phyloP scores from a whole-genome alignment of 2,888 invertebrate genomes.

The Drosophila anomalipes region DNA sequence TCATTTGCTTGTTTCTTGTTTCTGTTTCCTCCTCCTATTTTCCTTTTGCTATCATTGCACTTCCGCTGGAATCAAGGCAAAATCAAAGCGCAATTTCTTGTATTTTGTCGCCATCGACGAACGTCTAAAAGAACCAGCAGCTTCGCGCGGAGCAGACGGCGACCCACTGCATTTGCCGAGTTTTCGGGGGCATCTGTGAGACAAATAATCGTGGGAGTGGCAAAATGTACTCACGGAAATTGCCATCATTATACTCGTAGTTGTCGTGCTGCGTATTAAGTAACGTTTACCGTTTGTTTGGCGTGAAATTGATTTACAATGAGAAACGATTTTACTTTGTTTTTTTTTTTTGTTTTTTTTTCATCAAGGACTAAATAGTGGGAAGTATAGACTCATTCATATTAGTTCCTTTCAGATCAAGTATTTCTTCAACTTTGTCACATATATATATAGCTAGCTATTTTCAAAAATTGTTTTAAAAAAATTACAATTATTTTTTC shows the following conservation, averaged over 20 bases:
- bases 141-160: constrained; percentile 37
- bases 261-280: constrained; percentile 75
- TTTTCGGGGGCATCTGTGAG: constrained; percentile 31
- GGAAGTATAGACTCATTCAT: too few species aligned
- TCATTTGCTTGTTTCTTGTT: constrained; percentile 9
- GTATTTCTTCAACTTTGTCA: neutral
- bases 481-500: neutral
- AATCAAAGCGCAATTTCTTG: constrained; percentile 79
- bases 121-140: constrained; percentile 31
- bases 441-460: neutral
- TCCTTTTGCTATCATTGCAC: constrained; percentile 74
- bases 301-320: constrained; percentile 75
- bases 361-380: neutral
- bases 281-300: constrained; percentile 79
- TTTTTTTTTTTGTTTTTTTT: constrained; percentile 5
- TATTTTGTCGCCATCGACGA: constrained; percentile 69
- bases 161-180: constrained; percentile 22
- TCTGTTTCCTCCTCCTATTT: constrained; percentile 20
- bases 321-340: constrained; percentile 23
- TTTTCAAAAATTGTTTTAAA: neutral
- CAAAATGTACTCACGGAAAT: constrained; percentile 81
- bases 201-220: constrained; percentile 35
- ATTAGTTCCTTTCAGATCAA: neutral
- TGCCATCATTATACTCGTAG: constrained; percentile 76
- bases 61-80: constrained; percentile 74